A percentile compares a stretch with the other conserved stretches of the same genome.
Evolutionary conservation across 2,113 vertebrate genomes (phyloP).

Genomic region (Marcusenius ussheri): DNA sequence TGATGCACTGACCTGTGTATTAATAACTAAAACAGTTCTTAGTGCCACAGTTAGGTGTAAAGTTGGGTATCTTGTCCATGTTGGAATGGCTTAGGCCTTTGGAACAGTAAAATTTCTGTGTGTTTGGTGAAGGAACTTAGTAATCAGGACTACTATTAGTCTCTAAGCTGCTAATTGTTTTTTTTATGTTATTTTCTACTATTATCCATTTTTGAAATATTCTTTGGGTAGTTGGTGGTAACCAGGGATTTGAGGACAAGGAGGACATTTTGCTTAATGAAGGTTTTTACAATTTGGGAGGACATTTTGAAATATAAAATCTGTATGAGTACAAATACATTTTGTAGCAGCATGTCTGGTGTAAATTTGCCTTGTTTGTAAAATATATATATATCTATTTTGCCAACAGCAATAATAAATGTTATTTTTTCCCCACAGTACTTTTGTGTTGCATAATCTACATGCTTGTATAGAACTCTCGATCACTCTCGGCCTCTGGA

Average conservation of each 20-base stretch:
- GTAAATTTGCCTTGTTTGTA: neutral
- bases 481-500: neutral
- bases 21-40: neutral
- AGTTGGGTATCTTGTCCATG: neutral
- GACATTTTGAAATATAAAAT: neutral
- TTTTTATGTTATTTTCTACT: neutral
- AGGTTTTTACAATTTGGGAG: neutral
- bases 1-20: neutral
- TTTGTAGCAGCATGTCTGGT: constrained; percentile 3
- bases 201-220: neutral
- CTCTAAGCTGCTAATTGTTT: constrained; percentile 2
- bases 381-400: constrained; percentile 11
- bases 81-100: too few species aligned
- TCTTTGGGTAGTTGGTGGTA: neutral
- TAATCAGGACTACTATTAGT: neutral
- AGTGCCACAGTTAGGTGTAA: neutral
- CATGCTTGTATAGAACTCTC: neutral
- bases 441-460: neutral
- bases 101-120: neutral
- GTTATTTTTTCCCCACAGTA: constrained; percentile 1
- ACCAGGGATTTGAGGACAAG: neutral
- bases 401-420: constrained; percentile 5
- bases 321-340: neutral
- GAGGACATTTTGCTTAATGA: neutral
- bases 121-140: neutral